Evolutionary conservation across 2,888 invertebrate species (phyloP).

Genomic region (Megastigmus dorsalis): DNA sequence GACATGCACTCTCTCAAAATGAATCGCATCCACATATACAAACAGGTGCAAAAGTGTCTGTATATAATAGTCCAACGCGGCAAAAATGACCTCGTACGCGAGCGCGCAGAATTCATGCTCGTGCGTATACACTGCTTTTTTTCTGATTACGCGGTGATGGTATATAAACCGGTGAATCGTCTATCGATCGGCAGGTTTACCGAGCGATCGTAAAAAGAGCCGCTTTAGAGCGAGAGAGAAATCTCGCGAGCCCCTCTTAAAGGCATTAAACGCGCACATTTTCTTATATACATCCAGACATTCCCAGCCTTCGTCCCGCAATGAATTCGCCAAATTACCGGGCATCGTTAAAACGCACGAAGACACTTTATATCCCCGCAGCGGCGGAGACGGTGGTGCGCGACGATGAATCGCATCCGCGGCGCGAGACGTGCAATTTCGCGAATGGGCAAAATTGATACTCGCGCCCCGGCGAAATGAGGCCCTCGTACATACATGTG

Average conservation of each 20-base stretch:
- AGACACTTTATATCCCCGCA: slow-evolving; percentile 37
- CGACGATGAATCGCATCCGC: slow-evolving; percentile 31
- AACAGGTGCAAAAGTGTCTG: no score
- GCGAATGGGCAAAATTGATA: slow-evolving; percentile 37
- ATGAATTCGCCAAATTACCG: slow-evolving; percentile 50
- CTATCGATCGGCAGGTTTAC: slow-evolving; percentile 41
- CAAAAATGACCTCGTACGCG: not conserved
- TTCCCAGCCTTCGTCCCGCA: slow-evolving; percentile 8
- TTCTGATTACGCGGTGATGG: not conserved
- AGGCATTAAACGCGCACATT: slow-evolving; percentile 41
- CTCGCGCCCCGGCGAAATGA: not conserved
- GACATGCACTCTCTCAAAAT: no score
- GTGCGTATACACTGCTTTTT: not conserved
- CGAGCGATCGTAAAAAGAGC: slow-evolving; percentile 37
- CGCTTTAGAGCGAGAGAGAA: slow-evolving; percentile 29
- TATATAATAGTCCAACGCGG: no score
- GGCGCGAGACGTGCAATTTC: slow-evolving; percentile 30
- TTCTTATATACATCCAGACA: slow-evolving; percentile 2
- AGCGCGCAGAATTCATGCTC: no score
- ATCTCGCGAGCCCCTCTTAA: slow-evolving; percentile 17
- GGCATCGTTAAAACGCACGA: slow-evolving; percentile 39
- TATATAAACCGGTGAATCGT: slow-evolving; percentile 23
- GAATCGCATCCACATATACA: no score
- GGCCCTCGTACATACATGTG: not conserved
- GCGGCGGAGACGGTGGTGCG: no score